Percentiles rank a stretch among this genome's conserved stretches.
phyloP scores from a whole-genome alignment of 2,888 invertebrate species.

The Mesorhabditis belari region DNA sequence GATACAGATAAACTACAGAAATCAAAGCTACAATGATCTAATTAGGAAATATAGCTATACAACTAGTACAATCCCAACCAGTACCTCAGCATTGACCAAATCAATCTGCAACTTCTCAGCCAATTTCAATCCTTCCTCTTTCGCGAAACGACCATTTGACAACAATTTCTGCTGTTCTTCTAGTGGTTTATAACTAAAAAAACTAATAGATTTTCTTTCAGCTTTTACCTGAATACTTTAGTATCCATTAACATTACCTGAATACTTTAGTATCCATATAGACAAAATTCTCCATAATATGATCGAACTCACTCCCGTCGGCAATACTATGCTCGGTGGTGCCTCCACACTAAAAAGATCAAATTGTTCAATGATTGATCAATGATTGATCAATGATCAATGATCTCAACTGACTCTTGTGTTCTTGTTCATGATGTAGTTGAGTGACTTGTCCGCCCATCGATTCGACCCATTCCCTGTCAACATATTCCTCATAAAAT shows the following conservation, averaged over 20 bases:
- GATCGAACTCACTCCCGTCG: slow-evolving; percentile 48
- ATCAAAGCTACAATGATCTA: too few species aligned
- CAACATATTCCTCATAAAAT: slow-evolving; percentile 35
- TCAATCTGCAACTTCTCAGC: slow-evolving; percentile 32
- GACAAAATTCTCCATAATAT: slow-evolving; percentile 44
- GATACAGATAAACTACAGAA: too few species aligned
- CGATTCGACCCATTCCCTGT: slow-evolving; percentile 40
- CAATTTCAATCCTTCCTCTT: slow-evolving; percentile 15
- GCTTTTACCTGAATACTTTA: neutral
- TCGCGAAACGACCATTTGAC: neutral
- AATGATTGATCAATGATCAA: too few species aligned
- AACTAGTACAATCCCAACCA: too few species aligned
- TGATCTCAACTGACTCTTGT: slow-evolving; percentile 16
- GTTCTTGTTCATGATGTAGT: slow-evolving; percentile 35
- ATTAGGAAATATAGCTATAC: too few species aligned
- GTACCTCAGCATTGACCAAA: slow-evolving; percentile 14
- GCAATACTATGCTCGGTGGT: slow-evolving; percentile 42
- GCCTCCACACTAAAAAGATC: slow-evolving; percentile 27
- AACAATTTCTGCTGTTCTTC: slow-evolving; percentile 21
- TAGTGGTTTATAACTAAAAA: slow-evolving; percentile 12
- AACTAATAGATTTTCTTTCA: too few species aligned
- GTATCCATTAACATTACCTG: slow-evolving; percentile 1
- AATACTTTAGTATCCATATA: slow-evolving; percentile 31
- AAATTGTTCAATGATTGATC: too few species aligned
- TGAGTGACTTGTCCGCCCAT: slow-evolving; percentile 47